Evolutionary conservation across 1,140 invertebrate species (phyloP).

Genomic region (Polypedilum vanderplanki): DNA sequence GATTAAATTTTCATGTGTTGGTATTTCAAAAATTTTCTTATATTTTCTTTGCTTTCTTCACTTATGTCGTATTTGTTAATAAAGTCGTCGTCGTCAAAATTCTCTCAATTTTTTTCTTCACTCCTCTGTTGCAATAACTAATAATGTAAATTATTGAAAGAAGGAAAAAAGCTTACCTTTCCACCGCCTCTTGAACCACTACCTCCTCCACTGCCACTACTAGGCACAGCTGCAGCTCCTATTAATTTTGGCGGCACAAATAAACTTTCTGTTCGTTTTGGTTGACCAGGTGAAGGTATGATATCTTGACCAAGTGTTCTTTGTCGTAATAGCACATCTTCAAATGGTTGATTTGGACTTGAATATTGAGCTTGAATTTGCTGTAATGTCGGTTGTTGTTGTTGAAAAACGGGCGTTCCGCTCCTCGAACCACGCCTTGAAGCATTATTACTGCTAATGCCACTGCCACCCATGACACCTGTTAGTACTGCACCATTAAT

Average conservation of each 20-base stretch:
- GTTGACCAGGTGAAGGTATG: slow-evolving; percentile 71
- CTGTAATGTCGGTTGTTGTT: slow-evolving; percentile 30
- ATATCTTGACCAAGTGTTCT: slow-evolving; percentile 78
- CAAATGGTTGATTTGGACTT: slow-evolving; percentile 55
- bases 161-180: slow-evolving; percentile 37
- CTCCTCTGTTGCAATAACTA: slow-evolving; percentile 7
- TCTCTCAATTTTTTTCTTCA: background rate
- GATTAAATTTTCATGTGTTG: background rate
- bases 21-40: background rate
- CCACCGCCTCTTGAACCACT: slow-evolving; percentile 39
- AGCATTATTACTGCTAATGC: slow-evolving; percentile 39
- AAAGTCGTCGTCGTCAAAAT: slow-evolving; percentile 18
- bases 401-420: slow-evolving; percentile 34
- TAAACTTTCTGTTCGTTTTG: slow-evolving; percentile 81
- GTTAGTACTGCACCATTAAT: slow-evolving; percentile 48
- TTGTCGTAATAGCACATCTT: slow-evolving; percentile 70
- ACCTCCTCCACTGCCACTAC: slow-evolving; percentile 44
- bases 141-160: background rate
- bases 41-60: background rate
- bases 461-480: slow-evolving; percentile 33
- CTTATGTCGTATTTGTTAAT: background rate
- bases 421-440: slow-evolving; percentile 45
- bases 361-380: slow-evolving; percentile 32
- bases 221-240: slow-evolving; percentile 43
- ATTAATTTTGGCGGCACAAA: slow-evolving; percentile 52